Evolutionary conservation across 2,113 vertebrate genomes (phyloP), one percentile per base, ranked within the genome.

Genomic region (Delphinus delphis): DNA sequence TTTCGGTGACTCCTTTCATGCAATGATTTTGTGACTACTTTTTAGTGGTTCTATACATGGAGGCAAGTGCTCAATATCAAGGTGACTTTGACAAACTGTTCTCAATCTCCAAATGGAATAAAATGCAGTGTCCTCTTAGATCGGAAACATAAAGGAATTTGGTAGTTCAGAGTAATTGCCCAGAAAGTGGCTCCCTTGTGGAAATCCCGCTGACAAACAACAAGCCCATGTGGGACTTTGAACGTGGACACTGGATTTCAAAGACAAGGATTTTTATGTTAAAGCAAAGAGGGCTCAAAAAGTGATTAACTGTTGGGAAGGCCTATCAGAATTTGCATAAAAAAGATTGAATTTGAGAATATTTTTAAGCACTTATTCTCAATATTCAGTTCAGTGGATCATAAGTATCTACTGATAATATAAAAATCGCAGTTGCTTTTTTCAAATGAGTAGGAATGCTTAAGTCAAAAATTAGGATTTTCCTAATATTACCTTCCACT

Each of bases 11-110:
- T 87, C 63, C 47, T 95, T 88, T 88, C 81, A 84, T n/a, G 33
- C 41, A 90, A 80, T 83, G 96, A 92, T 97, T 96, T 96, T 84
- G 76, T 90, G 92, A 94, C 88, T 70, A 26, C 80, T 82, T 96
- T 90, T 83, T 92, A 70, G 50, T 50, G 85, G 81, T 74, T 95
- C 23, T 90, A 26, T 65, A 84, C 36, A 74, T 38, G 58, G n/a
- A 82, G 41, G 71, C 82, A 88, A n/a, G 71, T 84, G n/a, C 88
- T 94, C 95, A 26, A 47, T 88, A 81, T 44, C 93, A 82, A 95
- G 85, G 82, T 85, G 91, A 88, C 86, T 97, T 81, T 96, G 92
- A 94, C 67, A 77, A 90, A 73, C 86, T 38, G 41, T 86, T 68
- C 20, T 28, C 62, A 95, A 96, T 11, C 7, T 77, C 62, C 68